A percentile compares a stretch with the other conserved stretches of the same genome.
Evolutionary conservation across 1,140 invertebrate species (phyloP).

Genomic region (Solen grandis): DNA sequence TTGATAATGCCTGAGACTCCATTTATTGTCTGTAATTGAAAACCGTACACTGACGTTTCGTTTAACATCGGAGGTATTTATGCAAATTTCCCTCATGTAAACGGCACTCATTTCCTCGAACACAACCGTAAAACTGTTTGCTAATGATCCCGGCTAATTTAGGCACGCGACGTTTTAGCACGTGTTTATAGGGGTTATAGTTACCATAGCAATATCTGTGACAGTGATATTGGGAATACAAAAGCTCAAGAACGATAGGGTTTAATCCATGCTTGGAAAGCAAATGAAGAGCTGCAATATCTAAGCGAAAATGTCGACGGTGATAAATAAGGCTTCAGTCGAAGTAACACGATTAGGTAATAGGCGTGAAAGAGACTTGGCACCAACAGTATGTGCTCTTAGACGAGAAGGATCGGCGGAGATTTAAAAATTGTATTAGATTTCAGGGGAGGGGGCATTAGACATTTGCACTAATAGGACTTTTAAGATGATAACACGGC

Average conservation of each 20-base stretch:
- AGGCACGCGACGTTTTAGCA: constrained; percentile 54
- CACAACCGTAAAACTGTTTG: constrained; percentile 52
- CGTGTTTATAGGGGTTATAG: constrained; percentile 30
- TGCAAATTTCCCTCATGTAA: constrained; percentile 58
- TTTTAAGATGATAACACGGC: too few species aligned
- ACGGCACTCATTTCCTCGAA: constrained; percentile 52
- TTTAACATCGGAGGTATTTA: constrained; percentile 59
- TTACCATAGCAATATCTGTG: constrained; percentile 27
- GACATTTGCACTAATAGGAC: too few species aligned
- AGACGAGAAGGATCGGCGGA: too few species aligned
- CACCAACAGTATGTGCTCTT: too few species aligned
- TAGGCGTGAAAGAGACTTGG: constrained; percentile 32
- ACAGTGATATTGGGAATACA: constrained; percentile 43
- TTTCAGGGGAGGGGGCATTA: neutral
- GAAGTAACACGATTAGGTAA: constrained; percentile 48
- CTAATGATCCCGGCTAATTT: constrained; percentile 59
- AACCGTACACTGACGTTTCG: constrained; percentile 56
- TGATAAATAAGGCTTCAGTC: constrained; percentile 28
- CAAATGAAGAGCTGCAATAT: too few species aligned
- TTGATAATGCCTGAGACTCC: neutral
- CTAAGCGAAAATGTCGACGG: too few species aligned
- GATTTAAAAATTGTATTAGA: neutral
- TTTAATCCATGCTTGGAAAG: too few species aligned
- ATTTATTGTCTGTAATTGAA: constrained; percentile 60
- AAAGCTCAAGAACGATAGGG: too few species aligned